Conservation (phyloP, 2,113 vertebrate genomes). For the Ornithorhynchus anatinus region DNA sequence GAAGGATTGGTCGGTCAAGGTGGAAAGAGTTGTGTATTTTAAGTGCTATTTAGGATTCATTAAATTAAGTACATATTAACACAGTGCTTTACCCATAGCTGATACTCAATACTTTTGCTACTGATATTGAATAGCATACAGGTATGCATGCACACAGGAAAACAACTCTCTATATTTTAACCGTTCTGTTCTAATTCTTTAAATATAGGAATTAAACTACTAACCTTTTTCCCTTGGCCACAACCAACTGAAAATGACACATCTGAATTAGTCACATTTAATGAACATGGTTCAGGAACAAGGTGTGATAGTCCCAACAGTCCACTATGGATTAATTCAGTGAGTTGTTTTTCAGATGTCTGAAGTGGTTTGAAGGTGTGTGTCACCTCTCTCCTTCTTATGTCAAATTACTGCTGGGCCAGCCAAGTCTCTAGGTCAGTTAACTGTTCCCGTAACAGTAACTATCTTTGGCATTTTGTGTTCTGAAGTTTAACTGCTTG, state of each 20-base stretch:
- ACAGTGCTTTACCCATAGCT: too few species aligned
- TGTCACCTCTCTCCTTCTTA: not conserved
- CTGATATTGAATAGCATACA: too few species aligned
- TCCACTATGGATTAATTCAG: not conserved
- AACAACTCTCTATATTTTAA: not conserved
- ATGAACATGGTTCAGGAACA: not conserved
- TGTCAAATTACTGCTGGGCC: not conserved
- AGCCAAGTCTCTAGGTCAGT: not conserved
- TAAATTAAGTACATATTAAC: not conserved
- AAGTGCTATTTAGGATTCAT: not conserved
- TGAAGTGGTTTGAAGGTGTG: not conserved
- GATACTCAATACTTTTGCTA: too few species aligned
- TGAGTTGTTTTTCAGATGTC: not conserved
- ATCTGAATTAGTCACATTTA: not conserved
- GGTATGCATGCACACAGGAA: accelerated
- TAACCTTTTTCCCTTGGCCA: not conserved
- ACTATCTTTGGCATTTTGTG: conserved; percentile 1
- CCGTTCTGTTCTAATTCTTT: not conserved
- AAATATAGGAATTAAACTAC: not conserved
- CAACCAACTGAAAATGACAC: not conserved
- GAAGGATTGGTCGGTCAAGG: too few species aligned
- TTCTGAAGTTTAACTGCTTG: not conserved
- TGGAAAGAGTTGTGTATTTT: too few species aligned
- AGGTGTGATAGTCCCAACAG: not conserved
- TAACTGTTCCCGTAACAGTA: not conserved